Conservation (phyloP, 35 echinoderm and acorn worm genomes). For the Apostichopus californicus region DNA sequence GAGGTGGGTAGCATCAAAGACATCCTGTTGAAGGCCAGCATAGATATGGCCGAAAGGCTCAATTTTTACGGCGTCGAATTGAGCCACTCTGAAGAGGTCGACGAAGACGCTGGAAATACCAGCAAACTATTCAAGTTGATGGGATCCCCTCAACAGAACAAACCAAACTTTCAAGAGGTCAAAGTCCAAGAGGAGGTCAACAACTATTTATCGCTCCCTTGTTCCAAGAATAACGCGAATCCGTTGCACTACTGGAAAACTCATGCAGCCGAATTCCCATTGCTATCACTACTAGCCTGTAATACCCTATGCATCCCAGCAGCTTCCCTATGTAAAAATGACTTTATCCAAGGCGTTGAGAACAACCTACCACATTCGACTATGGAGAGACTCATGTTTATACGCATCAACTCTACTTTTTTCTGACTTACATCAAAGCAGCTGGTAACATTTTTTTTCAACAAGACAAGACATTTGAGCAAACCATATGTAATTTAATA, state of each 20-base stretch:
- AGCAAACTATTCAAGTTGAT: conserved; percentile 61
- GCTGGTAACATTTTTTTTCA: too few species aligned
- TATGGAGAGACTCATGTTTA: conserved; percentile 33
- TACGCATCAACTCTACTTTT: conserved; percentile 10
- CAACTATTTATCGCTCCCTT: conserved; percentile 44
- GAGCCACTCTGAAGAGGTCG: conserved; percentile 9
- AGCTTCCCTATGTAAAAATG: conserved; percentile 16
- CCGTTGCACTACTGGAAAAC: conserved; percentile 40
- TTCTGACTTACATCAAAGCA: too few species aligned
- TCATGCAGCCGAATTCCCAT: conserved; percentile 25
- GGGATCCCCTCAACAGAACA: conserved; percentile 45
- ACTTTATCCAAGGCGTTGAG: background rate
- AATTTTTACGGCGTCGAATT: background rate
- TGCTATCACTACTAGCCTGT: conserved; percentile 26
- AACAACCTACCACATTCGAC: background rate
- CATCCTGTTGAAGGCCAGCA: background rate
- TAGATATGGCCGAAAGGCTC: conserved; percentile 14
- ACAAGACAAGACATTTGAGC: too few species aligned
- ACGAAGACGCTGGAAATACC: conserved; percentile 39
- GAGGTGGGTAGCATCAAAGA: conserved; percentile 7
- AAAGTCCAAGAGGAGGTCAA: conserved; percentile 43
- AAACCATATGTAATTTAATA: too few species aligned
- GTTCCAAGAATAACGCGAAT: conserved; percentile 37
- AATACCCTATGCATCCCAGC: conserved; percentile 39
- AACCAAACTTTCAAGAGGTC: conserved; percentile 34